Percentiles rank a stretch among this genome's conserved stretches.
These are phyloP conservation scores for Andrena dorsata DNA, from an alignment of 2,888 invertebrate species.

Conservation along the genomic window DNA sequence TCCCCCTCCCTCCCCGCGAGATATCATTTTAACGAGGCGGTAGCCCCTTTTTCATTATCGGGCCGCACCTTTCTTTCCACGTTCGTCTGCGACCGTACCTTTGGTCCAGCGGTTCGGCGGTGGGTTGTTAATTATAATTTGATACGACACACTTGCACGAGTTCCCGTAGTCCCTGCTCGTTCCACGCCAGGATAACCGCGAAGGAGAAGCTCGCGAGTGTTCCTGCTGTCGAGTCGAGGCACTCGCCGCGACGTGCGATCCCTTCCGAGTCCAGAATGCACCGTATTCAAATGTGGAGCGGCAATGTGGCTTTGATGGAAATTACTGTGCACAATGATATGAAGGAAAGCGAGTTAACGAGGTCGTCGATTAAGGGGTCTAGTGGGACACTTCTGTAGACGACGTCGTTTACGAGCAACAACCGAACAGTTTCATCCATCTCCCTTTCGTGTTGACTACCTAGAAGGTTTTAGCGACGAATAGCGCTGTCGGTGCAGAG, in stretches of 20 bases:
- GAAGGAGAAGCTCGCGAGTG: background rate
- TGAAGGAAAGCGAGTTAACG: no score
- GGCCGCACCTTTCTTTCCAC: background rate
- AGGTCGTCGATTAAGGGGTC: no score
- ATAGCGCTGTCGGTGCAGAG: background rate
- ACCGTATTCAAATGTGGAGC: background rate
- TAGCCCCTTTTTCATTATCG: background rate
- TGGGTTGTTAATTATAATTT: background rate
- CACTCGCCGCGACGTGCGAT: no score
- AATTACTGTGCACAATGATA: background rate
- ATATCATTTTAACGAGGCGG: constrained; percentile 23
- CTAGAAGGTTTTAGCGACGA: background rate
- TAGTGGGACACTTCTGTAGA: no score
- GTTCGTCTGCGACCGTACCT: background rate
- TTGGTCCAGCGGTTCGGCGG: background rate
- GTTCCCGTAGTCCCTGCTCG: background rate
- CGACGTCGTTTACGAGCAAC: no score
- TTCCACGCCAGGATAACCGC: no score
- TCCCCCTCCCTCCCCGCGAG: background rate
- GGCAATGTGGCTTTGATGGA: constrained; percentile 18
- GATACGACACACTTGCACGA: constrained; percentile 8
- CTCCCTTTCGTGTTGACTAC: no score
- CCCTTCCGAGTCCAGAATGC: background rate
- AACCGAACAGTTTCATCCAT: no score
- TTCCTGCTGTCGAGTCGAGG: no score